Conservation (phyloP, 2,888 invertebrate genomes). For the Hydropsyche betteni region DNA sequence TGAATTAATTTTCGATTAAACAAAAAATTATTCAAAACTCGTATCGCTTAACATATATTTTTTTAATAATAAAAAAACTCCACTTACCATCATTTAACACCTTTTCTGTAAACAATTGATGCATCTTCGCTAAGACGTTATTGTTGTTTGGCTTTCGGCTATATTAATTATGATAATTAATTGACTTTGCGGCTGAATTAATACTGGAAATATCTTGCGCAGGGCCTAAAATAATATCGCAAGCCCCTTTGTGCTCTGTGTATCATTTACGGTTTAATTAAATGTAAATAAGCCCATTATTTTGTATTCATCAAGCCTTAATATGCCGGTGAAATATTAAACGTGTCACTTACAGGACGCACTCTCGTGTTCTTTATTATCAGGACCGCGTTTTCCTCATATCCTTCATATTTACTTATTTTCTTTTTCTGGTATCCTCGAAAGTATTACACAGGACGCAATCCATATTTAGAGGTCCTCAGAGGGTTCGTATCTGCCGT, state of each 20-base stretch:
- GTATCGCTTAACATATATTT: too few species aligned
- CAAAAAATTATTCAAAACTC: too few species aligned
- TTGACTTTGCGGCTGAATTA: slow-evolving; percentile 28
- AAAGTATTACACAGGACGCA: slow-evolving; percentile 18
- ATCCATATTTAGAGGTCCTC: slow-evolving; percentile 34
- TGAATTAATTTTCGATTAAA: too few species aligned
- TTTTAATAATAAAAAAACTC: neutral
- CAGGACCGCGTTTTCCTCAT: too few species aligned
- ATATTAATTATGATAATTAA: slow-evolving; percentile 35
- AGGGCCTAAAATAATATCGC: slow-evolving; percentile 25
- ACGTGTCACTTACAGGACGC: slow-evolving; percentile 20
- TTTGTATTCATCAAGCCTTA: slow-evolving; percentile 41
- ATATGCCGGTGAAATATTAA: slow-evolving; percentile 33
- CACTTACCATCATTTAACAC: slow-evolving; percentile 2
- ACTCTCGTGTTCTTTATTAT: neutral
- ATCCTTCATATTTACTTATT: neutral
- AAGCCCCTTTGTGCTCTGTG: slow-evolving; percentile 22
- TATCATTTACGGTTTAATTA: slow-evolving; percentile 32
- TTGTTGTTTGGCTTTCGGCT: slow-evolving; percentile 33
- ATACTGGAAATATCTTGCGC: slow-evolving; percentile 1
- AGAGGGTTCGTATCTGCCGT: neutral
- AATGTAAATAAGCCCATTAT: slow-evolving; percentile 34
- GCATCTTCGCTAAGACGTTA: neutral
- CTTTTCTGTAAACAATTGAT: neutral
- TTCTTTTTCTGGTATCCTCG: neutral